A percentile compares a stretch with the other conserved stretches of the same genome.
phyloP scores from a whole-genome alignment of 2,888 invertebrate genomes.

The Timandra comae region DNA sequence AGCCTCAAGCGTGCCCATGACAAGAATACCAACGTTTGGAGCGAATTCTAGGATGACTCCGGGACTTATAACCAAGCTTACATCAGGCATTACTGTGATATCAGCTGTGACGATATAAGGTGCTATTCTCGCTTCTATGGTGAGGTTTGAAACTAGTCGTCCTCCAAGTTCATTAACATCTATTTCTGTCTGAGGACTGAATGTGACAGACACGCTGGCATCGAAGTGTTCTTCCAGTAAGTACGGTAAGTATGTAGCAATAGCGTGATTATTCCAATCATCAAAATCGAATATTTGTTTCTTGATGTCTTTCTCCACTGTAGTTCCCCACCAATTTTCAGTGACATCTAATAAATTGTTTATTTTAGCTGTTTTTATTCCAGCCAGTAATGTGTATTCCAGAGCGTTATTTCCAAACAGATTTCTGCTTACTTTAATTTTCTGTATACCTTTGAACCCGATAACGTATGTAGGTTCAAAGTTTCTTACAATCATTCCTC shows the following conservation, averaged over 20 bases:
- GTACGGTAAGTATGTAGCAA: slow-evolving; percentile 93
- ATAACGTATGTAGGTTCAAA: slow-evolving; percentile 87
- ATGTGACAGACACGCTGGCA: slow-evolving; percentile 84
- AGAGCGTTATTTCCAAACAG: slow-evolving; percentile 88
- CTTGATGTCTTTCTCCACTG: slow-evolving; percentile 83
- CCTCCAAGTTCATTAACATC: slow-evolving; percentile 86
- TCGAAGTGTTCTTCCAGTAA: slow-evolving; percentile 86
- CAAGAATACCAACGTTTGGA: slow-evolving; percentile 96
- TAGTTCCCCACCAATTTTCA: slow-evolving; percentile 98
- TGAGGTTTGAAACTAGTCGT: slow-evolving; percentile 81
- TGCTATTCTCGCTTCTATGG: slow-evolving; percentile 77
- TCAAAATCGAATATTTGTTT: slow-evolving; percentile 97
- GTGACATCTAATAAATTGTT: slow-evolving; percentile 91
- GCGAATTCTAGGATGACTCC: slow-evolving; percentile 95
- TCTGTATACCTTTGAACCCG: slow-evolving; percentile 95
- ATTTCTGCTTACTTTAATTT: slow-evolving; percentile 92
- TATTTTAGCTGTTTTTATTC: slow-evolving; percentile 90
- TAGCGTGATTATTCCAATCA: slow-evolving; percentile 98
- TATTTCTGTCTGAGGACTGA: slow-evolving; percentile 72
- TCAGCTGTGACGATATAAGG: slow-evolving; percentile 92
- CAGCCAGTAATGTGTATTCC: slow-evolving; percentile 95
- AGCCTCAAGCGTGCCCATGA: slow-evolving; percentile 92
- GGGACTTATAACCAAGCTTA: slow-evolving; percentile 88
- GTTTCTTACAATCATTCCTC: slow-evolving; percentile 50
- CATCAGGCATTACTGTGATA: slow-evolving; percentile 97